Base-by-base conservation (phyloP, 2,888 invertebrate genomes). In the Muscina levida region DNA sequence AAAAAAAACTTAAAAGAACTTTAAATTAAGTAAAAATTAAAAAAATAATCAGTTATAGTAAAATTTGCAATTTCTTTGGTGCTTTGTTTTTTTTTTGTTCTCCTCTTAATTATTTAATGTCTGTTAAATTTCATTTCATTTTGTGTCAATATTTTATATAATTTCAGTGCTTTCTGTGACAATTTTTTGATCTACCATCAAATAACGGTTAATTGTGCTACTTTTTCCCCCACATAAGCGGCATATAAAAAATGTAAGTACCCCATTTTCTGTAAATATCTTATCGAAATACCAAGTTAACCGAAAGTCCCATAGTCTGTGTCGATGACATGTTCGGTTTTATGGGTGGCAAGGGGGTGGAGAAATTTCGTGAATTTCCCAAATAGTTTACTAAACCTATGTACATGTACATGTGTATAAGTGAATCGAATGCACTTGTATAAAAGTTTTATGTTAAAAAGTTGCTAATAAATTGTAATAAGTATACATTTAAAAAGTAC, bases 181-280 rank as follows among this genome's bases (percentile, higher is more conserved):
- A 71, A 67, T 56, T 74, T 70, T 81, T 77, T 37, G 53, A 76
- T 51, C 59, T 74, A 74, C 57, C 73, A 77, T 66, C 67, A 77
- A 67, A 59, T 70, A 80, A 73, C 76, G 72, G 72, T 73, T 76
- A 73, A 77, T 73, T 73, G 62, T 62, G 76, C 71, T 79, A 74
- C 71, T 67, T 42, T 57, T 22, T 62, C 22, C 42, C 22, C 31
- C 31, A 51, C 17, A n/a, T 37, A 68, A 68, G 79, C 76, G 66
- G 73, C 77, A 71, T 80, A 70, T 10, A 81, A 53, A 67, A 77
- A 80, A 42, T 81, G 81, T 81, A 81, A 81, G 81, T 81, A 74
- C 22, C 37, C 39, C 26, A 59, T 59, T 10, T 39, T 17, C 11
- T 8, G 4, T 31, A 39, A 24, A 26, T n/a, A 6, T 37, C 5